A percentile compares a stretch with the other conserved stretches of the same genome.
Evolutionary conservation across 2,113 vertebrate species (phyloP).

Genomic region (Rutilus rutilus): DNA sequence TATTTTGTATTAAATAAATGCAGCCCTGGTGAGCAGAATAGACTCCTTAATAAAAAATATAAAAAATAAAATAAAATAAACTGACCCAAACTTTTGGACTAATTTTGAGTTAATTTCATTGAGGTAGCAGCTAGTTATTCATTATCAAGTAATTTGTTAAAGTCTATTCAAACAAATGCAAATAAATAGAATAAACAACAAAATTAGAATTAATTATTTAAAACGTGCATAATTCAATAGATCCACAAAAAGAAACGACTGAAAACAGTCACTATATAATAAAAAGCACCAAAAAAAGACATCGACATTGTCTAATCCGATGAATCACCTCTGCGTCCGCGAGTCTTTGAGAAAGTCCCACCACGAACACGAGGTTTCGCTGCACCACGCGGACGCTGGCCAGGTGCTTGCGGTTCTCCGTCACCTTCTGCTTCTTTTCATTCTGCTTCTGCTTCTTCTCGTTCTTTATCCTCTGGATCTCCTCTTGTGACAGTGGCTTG

Average conservation of each 20-base stretch:
- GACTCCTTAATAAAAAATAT: background rate
- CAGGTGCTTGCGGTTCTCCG: slow-evolving; percentile 98
- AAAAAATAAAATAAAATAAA: background rate
- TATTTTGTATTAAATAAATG: background rate
- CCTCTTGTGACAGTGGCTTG: slow-evolving; percentile 98
- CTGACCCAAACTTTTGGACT: background rate
- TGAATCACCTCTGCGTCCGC: slow-evolving; percentile 93
- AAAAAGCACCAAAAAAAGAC: background rate
- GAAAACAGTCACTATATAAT: background rate
- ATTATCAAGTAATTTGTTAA: background rate
- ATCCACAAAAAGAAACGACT: background rate
- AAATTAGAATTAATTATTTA: background rate
- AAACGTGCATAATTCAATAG: no score
- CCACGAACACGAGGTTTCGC: slow-evolving; percentile 98
- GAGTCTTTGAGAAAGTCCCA: slow-evolving; percentile 94
- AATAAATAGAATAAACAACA: background rate
- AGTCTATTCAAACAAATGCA: background rate
- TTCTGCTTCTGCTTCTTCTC: slow-evolving; percentile 99
- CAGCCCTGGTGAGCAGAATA: background rate
- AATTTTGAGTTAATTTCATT: background rate
- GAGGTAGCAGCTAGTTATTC: background rate
- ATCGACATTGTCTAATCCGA: background rate
- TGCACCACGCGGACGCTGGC: slow-evolving; percentile 98
- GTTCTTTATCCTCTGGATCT: slow-evolving; percentile 99
- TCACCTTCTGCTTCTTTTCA: slow-evolving; percentile 99